phyloP scores from a whole-genome alignment of 2,888 invertebrate genomes.

The Anticlea derivata region DNA sequence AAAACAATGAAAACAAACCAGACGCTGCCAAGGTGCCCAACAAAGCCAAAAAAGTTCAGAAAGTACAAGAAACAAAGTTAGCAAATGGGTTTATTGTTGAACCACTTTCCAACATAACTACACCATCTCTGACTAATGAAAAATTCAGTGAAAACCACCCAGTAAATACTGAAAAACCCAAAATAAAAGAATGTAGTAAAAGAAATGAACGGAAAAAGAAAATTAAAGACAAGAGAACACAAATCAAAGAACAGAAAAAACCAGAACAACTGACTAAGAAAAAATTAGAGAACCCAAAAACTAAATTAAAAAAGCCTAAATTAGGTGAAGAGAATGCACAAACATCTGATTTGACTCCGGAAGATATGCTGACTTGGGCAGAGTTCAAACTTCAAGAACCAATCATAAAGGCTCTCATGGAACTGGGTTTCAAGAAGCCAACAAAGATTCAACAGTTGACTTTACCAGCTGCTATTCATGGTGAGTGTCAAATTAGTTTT shows the following conservation, averaged over 20 bases:
- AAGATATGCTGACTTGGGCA: conserved; percentile 86
- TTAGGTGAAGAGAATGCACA: conserved; percentile 57
- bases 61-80: conserved; percentile 30
- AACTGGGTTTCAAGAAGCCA: conserved; percentile 90
- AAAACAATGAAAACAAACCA: conserved; percentile 30
- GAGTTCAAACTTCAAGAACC: conserved; percentile 87
- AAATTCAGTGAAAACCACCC: conserved; percentile 30
- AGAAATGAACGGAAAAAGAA: conserved; percentile 23
- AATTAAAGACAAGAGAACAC: conserved; percentile 21
- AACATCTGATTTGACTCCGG: conserved; percentile 55
- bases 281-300: conserved; percentile 16
- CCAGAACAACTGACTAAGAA: conserved; percentile 15
- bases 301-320: conserved; percentile 47
- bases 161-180: conserved; percentile 22
- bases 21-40: conserved; percentile 10
- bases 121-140: conserved; percentile 59
- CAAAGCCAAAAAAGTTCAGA: conserved; percentile 5
- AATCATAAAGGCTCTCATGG: conserved; percentile 89
- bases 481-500: conserved; percentile 58
- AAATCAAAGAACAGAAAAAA: conserved; percentile 11
- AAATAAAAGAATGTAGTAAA: conserved; percentile 17
- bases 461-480: conserved; percentile 93
- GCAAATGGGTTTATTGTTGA: conserved; percentile 72
- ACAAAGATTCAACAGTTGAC: conserved; percentile 94
- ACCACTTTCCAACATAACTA: conserved; percentile 44